Conservation (phyloP, 2,797 vertebrate genomes). For the Pangasius djambal region DNA sequence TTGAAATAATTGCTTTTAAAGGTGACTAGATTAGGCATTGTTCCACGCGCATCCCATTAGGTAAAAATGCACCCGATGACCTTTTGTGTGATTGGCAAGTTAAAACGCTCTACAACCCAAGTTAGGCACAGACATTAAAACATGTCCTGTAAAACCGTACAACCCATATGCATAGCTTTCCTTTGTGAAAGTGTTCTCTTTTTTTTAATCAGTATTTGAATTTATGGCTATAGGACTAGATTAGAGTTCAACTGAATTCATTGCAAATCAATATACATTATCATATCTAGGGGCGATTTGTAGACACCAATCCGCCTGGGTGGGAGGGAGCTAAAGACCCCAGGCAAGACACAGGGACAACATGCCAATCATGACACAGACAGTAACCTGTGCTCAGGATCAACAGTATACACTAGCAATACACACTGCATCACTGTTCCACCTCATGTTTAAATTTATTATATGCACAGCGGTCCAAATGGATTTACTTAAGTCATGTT, state of each 20-base stretch:
- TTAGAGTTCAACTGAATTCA: not conserved
- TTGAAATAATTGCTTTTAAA: conserved; percentile 23
- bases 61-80: conserved; percentile 4
- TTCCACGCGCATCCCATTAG: conserved; percentile 2
- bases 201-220: not conserved
- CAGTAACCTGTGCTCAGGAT: not conserved
- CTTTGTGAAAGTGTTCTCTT: not conserved
- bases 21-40: conserved; percentile 24
- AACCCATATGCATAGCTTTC: not conserved
- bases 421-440: not conserved
- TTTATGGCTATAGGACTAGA: not conserved
- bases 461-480: not conserved
- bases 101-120: not conserved
- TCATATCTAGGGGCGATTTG: not conserved
- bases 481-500: not conserved
- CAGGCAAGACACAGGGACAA: not conserved
- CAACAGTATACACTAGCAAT: not conserved
- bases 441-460: not conserved
- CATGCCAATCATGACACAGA: not conserved
- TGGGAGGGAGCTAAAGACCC: not conserved
- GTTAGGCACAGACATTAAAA: not conserved
- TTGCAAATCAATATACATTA: not conserved
- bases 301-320: not conserved
- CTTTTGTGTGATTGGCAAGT: not conserved
- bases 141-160: not conserved